phyloP scores from a whole-genome alignment of 2,113 vertebrate genomes.

The Camelus bactrianus region DNA sequence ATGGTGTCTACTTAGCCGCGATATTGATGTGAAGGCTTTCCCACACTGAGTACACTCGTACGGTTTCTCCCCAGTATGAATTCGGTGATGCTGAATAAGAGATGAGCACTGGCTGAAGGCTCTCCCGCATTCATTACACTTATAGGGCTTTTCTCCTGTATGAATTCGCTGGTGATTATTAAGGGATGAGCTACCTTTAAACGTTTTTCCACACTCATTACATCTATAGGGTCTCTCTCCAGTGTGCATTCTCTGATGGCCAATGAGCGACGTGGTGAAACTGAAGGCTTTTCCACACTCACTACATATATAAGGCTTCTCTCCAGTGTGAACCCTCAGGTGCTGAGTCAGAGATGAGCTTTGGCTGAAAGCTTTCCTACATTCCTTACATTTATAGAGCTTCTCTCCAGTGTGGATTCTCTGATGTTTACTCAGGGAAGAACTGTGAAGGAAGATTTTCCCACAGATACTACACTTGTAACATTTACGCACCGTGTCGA shows the following conservation, averaged over 20 bases:
- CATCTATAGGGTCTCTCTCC: constrained; percentile 82
- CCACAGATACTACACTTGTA: constrained; percentile 75
- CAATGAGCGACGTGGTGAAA: constrained; percentile 81
- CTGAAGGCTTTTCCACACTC: constrained; percentile 83
- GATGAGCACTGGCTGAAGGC: constrained; percentile 80
- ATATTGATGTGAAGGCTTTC: constrained; percentile 77
- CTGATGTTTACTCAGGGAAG: constrained; percentile 82
- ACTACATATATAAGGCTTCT: constrained; percentile 78
- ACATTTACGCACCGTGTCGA: constrained; percentile 30
- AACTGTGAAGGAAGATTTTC: constrained; percentile 80
- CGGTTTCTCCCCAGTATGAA: constrained; percentile 82
- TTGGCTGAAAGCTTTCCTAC: constrained; percentile 82
- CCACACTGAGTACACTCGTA: constrained; percentile 80
- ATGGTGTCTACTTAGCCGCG: constrained; percentile 76
- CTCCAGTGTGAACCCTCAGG: constrained; percentile 79
- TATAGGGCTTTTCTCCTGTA: constrained; percentile 79
- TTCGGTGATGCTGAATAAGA: constrained; percentile 80
- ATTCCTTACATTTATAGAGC: constrained; percentile 83
- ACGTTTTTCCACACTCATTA: constrained; percentile 79
- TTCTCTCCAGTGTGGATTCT: constrained; percentile 83
- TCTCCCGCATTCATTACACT: constrained; percentile 74
- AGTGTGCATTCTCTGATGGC: constrained; percentile 83
- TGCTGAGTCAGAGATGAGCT: constrained; percentile 80
- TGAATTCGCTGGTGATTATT: constrained; percentile 77
- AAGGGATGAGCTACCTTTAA: constrained; percentile 80